Base-by-base conservation (phyloP, 2,797 vertebrate species). In the Tokudaia tokunoshimensis region DNA sequence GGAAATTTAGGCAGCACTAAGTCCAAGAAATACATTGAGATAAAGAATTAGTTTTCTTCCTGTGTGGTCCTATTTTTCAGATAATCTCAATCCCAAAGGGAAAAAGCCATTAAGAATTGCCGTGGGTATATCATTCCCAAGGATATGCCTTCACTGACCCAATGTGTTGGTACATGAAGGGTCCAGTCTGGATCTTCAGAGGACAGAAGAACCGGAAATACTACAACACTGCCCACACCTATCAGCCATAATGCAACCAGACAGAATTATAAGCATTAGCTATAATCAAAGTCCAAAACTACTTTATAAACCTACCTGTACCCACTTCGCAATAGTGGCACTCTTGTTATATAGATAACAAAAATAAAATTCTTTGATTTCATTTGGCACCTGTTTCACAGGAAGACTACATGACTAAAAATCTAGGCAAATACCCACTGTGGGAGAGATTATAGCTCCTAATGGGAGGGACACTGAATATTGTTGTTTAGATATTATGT, bases 61-160 rank as follows among this genome's bases (percentile, higher is more conserved):
- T 94, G 86, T 91, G 96, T 94, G 94, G 94, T 95, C 96, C 85
- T 37, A n/a, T 94, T 76, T 91, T 80, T 90, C 72, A 94, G 57
- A 95, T 75, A 91, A 2, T 44, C 65, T 93, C 57, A 92, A 91
- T 44, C 41, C 24, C 61, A 92, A 93, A 7, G n/a, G 70, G 15
- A n/a, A 72, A 37, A 37, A 20, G 24, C 24, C 67, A 70, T 70
- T 61, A 94, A 84, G 22, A 87, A 59, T 75, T 88, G 47, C 83
- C 82, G 44, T 0, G 79, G 26, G 52, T 93, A n/a, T 55, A 1
- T 47, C 92, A 74, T 11, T 87, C 17, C 47, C 52, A 79, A 81
- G 61, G 76, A 70, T n/a, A 76, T 75, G 31, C 22, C 76, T 95
- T 61, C 59, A 37, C 4, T n/a, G 76, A 87, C 3, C 34, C 50